A percentile compares a stretch with the other conserved stretches of the same genome.
These are phyloP conservation scores for Chelonia mydas DNA, from an alignment of 2,797 vertebrate species.

Conservation along the genomic window DNA sequence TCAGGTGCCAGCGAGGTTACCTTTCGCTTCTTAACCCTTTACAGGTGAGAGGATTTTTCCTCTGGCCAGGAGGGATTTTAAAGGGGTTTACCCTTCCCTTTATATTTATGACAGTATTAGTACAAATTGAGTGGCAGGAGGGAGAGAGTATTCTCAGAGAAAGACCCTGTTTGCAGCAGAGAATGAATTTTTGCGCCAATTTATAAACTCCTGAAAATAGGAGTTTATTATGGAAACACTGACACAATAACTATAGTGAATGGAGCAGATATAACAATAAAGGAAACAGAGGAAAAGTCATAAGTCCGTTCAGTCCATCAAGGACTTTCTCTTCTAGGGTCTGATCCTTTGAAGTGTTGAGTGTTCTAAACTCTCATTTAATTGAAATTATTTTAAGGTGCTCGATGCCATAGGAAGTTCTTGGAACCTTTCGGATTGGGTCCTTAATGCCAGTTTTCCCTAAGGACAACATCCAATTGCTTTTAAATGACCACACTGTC, in stretches of 20 bases:
- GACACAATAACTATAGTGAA: not conserved
- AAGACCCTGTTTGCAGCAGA: not conserved
- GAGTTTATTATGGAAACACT: not conserved
- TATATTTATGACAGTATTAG: too few relatives aligned
- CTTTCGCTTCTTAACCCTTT: too few relatives aligned
- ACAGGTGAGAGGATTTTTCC: too few relatives aligned
- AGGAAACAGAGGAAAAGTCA: not conserved
- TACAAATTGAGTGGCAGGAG: not conserved
- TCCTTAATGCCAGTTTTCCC: not conserved
- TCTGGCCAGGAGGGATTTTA: too few relatives aligned
- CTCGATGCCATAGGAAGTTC: not conserved
- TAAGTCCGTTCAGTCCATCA: not conserved
- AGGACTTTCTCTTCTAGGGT: not conserved
- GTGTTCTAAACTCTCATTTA: not conserved
- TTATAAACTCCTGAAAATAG: not conserved
- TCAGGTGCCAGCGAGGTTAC: too few relatives aligned
- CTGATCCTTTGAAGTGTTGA: not conserved
- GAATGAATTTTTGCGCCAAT: not conserved
- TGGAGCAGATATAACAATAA: not conserved
- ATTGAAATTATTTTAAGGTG: not conserved
- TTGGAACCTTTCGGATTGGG: not conserved
- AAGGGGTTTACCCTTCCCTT: too few relatives aligned
- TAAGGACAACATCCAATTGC: not conserved
- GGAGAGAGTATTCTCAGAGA: not conserved
- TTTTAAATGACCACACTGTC: constrained; percentile 32